Evolutionary conservation across 2,113 vertebrate species (phyloP).

Genomic region (Pseudolaguvia tuberculata): DNA sequence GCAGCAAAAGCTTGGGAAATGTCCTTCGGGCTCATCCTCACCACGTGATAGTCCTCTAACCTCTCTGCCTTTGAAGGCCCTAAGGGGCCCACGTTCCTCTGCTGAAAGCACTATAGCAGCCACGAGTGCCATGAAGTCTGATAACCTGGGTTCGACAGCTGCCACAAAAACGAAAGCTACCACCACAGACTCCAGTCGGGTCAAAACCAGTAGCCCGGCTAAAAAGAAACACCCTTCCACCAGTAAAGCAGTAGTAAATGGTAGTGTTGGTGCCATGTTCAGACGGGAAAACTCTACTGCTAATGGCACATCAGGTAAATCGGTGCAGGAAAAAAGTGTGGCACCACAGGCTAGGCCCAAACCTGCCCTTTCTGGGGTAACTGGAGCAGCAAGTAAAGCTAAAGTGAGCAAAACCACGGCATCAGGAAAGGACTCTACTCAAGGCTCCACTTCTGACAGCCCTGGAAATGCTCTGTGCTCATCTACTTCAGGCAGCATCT

Average conservation of each 20-base stretch:
- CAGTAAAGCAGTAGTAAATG: slow-evolving; percentile 70
- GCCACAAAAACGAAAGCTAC: slow-evolving; percentile 70
- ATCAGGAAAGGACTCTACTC: slow-evolving; percentile 67
- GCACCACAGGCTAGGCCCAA: slow-evolving; percentile 80
- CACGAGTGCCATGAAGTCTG: slow-evolving; percentile 89
- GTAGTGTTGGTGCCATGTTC: slow-evolving; percentile 61
- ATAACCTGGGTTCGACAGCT: slow-evolving; percentile 78
- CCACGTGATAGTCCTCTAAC: slow-evolving; percentile 62
- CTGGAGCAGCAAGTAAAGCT: slow-evolving; percentile 62
- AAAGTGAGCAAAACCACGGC: slow-evolving; percentile 69
- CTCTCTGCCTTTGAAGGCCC: slow-evolving; percentile 60
- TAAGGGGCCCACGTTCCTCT: slow-evolving; percentile 54
- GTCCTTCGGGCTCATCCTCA: slow-evolving; percentile 49
- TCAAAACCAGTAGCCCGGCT: slow-evolving; percentile 69
- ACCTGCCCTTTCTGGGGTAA: slow-evolving; percentile 63
- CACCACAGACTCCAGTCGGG: slow-evolving; percentile 73
- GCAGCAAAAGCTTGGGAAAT: slow-evolving; percentile 62
- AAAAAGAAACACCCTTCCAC: slow-evolving; percentile 77
- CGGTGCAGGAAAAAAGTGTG: slow-evolving; percentile 70
- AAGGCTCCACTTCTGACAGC: slow-evolving; percentile 43
- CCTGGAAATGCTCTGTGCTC: slow-evolving; percentile 46
- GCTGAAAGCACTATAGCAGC: slow-evolving; percentile 51
- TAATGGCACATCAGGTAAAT: slow-evolving; percentile 65
- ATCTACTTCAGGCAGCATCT: slow-evolving; percentile 66
- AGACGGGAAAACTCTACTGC: slow-evolving; percentile 64